Base-by-base conservation (phyloP, 2,888 invertebrate species). In the Camptogramma bilineatum region DNA sequence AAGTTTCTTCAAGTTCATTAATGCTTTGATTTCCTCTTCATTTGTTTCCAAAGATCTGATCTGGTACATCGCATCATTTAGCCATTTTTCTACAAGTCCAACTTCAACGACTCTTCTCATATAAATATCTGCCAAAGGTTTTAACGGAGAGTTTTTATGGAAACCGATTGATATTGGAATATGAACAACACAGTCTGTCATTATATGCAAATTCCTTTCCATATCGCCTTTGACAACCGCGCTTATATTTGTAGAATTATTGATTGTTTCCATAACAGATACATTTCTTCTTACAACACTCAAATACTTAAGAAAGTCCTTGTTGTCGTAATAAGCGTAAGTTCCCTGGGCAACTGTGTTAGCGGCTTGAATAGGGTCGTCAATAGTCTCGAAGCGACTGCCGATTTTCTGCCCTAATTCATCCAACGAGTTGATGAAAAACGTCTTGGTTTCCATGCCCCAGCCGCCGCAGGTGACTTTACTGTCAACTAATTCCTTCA, bases 141-240 rank as follows among this genome's bases (percentile, higher is more conserved):
- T 97, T 4, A 97, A 82, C 0, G 97, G 96, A 0, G 97, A 97
- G 83, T 97, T 97, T 77, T 96, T 97, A 76, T 96, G 96, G 74
- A 97, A 94, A 0, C 97, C 97, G 66, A 97, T 91, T 0, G 97
- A 96, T 56, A 97, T 94, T 0, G 97, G 97, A 94, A 97, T 96
- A 71, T 95, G 95, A 4, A 97, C 95, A 0, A 96, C 95, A 81
- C 97, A 97, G 68, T 97, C 96, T 1, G 93, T 90, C 97, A 97
- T 97, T 9, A 97, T 96, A 75, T 97, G 97, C 59, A 97, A 85
- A 80, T 94, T 94, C 64, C 94, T 88, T 57, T 94, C 91, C 0
- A 69, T 69, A 18, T 81, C 77, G 13, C 9, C 61, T 65, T 56
- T 64, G 66, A 9, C 21, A 0, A 70, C 48, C n/a, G 76, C 74